Conservation (phyloP, 2,797 vertebrate species). For the Oreortyx pictus region DNA sequence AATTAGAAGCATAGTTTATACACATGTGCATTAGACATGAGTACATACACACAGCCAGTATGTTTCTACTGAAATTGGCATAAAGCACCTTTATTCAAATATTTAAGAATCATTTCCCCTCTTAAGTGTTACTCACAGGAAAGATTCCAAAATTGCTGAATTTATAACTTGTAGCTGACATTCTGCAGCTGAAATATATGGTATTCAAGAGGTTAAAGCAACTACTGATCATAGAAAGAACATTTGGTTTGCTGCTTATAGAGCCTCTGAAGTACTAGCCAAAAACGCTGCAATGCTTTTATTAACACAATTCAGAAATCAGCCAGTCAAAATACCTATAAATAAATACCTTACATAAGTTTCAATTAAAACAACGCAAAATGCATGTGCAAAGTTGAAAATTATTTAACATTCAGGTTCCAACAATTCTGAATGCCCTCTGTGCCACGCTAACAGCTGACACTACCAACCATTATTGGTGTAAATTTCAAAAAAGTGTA, state of each 20-base stretch:
- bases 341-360: background rate
- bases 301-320: background rate
- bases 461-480: background rate
- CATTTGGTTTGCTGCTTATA: background rate
- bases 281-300: background rate
- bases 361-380: background rate
- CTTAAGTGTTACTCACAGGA: background rate
- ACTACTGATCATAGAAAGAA: background rate
- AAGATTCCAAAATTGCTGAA: background rate
- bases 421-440: background rate
- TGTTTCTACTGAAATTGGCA: background rate
- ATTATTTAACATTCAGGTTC: background rate
- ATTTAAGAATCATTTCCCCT: background rate
- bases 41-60: background rate
- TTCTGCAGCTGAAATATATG: background rate
- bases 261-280: background rate
- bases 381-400: background rate
- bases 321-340: background rate
- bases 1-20: slow-evolving; percentile 72
- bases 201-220: background rate
- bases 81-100: slow-evolving; percentile 38
- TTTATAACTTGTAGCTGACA: background rate
- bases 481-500: background rate
- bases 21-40: background rate
- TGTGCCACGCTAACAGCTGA: background rate